A percentile compares a stretch with the other conserved stretches of the same genome.
phyloP scores from a whole-genome alignment of 2,797 vertebrate species.

The Parambassis ranga region DNA sequence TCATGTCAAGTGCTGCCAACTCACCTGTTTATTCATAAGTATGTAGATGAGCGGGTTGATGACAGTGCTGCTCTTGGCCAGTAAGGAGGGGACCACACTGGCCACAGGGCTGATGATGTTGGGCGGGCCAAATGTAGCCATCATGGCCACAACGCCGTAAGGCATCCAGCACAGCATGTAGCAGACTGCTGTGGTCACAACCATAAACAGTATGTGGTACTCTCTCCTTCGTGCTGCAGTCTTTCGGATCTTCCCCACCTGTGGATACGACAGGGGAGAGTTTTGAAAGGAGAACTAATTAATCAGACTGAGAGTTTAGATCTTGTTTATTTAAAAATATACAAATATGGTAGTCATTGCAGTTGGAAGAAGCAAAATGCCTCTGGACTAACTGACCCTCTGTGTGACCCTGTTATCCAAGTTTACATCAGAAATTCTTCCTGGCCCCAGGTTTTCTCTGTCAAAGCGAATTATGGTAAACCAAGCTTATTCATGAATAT shows the following conservation, averaged over 20 bases:
- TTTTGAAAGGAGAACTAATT: not conserved
- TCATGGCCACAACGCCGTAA: conserved; percentile 85
- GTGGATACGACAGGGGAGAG: not conserved
- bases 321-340: too few relatives aligned
- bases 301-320: not conserved
- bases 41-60: conserved; percentile 90
- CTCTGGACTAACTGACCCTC: too few relatives aligned
- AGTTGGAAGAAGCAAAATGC: too few relatives aligned
- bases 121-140: conserved; percentile 84
- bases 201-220: conserved; percentile 86
- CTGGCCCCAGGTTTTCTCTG: not conserved
- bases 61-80: conserved; percentile 90
- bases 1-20: conserved; percentile 40
- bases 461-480: not conserved
- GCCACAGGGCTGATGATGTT: conserved; percentile 82
- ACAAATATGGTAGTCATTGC: too few relatives aligned
- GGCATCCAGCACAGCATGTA: conserved; percentile 87
- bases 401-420: too few relatives aligned
- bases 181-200: conserved; percentile 83
- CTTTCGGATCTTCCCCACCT: conserved; percentile 86
- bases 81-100: conserved; percentile 83
- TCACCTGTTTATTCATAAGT: conserved; percentile 89
- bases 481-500: too few relatives aligned
- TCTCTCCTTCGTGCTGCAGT: conserved; percentile 82
- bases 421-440: not conserved